phyloP scores from a whole-genome alignment of 2,113 vertebrate species.

The Macaca nemestrina region DNA sequence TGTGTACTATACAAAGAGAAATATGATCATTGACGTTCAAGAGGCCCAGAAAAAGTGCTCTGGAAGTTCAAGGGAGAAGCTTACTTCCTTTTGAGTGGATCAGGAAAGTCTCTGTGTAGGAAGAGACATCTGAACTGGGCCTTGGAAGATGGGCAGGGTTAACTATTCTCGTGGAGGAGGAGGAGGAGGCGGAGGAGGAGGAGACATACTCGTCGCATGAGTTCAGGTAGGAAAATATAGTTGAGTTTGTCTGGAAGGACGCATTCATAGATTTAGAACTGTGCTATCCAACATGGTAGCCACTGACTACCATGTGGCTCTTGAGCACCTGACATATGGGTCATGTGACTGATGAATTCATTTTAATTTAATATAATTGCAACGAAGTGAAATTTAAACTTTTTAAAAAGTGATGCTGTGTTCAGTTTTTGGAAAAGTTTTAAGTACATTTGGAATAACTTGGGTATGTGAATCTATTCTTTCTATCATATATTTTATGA shows the following conservation, averaged over 20 bases:
- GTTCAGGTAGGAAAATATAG: neutral
- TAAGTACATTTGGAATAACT: neutral
- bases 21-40: neutral
- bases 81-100: neutral
- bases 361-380: neutral
- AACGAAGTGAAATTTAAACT: slow-evolving; percentile 9
- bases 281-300: neutral
- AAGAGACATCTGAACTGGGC: neutral
- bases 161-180: neutral
- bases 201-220: neutral
- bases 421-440: neutral
- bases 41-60: neutral
- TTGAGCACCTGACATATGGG: neutral
- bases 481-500: neutral
- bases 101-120: neutral
- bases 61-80: neutral
- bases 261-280: neutral
- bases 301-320: neutral
- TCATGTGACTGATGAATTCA: neutral
- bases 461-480: neutral
- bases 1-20: neutral
- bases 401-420: neutral
- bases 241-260: neutral
- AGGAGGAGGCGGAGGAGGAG: neutral
- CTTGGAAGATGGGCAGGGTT: neutral